Conservation (phyloP, 2,797 vertebrate genomes). For the Morelia viridis region DNA sequence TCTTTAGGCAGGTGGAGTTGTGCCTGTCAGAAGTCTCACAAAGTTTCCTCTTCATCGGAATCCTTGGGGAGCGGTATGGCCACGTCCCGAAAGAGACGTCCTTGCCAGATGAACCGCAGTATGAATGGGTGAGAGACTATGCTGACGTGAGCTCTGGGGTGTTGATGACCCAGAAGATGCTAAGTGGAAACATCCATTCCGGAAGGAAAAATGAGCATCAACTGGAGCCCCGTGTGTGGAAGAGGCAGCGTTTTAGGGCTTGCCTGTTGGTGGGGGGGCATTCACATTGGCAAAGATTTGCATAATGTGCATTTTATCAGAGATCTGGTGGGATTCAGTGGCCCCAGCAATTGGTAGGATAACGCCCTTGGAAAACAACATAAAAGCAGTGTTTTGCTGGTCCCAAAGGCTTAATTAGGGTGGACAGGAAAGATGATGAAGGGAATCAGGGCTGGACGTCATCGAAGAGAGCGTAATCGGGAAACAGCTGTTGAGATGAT, state of each 20-base stretch:
- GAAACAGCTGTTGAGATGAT: not conserved
- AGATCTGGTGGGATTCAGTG: not conserved
- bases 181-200: not conserved
- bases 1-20: constrained; percentile 73
- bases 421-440: not conserved
- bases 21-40: constrained; percentile 87
- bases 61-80: constrained; percentile 86
- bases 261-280: not conserved
- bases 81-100: constrained; percentile 72
- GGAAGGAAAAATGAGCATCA: not conserved
- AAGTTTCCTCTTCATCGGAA: constrained; percentile 82
- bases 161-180: not conserved
- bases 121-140: constrained; percentile 81
- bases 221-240: not conserved
- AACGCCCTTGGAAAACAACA: not conserved
- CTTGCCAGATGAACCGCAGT: constrained; percentile 82
- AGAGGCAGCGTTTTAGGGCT: not conserved
- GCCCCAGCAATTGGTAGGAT: not conserved
- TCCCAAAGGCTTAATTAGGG: not conserved
- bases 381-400: not conserved
- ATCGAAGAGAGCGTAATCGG: too few species aligned
- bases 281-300: not conserved
- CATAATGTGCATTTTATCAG: not conserved
- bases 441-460: not conserved
- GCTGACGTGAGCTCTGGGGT: too few species aligned